Base-by-base conservation (phyloP, 2,113 vertebrate species). In the Hemiprocne comata region DNA sequence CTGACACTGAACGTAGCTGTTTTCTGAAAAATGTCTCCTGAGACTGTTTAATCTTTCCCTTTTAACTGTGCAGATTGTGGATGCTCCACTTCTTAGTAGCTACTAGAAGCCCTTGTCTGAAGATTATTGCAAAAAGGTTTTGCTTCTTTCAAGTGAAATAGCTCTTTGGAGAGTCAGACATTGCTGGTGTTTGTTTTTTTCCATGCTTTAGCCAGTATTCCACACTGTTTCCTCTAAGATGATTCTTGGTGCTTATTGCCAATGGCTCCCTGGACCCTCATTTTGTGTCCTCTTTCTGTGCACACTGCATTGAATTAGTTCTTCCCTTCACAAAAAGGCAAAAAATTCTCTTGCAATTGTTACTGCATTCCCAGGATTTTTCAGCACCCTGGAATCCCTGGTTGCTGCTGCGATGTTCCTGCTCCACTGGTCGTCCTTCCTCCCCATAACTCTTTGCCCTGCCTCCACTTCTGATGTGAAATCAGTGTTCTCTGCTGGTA, bases 161-260 rank as follows among this genome's bases (percentile, higher is more conserved):
- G 31, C 18, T 76, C 50, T 70, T 76, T 51, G 42, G 38, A 51
- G 55, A 84, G 60, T 2, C 69, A 48, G 46, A 38, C 4, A 1
- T 40, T 40, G 69, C 36, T 15, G 19, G 13, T 3, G 4, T 36
- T 17, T 21, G 7, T 17, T 28, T 71, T 51, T 58, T 65, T 53
- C 78, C 31, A 12, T 55, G 36, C 44, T 65, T 75, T 40, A 58
- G 60, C 36, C 25, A 44, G 70, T 46, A 11, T 75, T 64, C 48
- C 15, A 13, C 3, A 3, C 9, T 1, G 0, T 51, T 53, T 71
- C 53, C 42, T 48, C 1, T 24, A 25, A 50, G 24, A 14, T 77
- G 20, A 9, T 71, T 28, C 36, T 88, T 0, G 1, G 4, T 42
- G 7, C 54, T 72, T 80, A 67, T 79, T 80, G 29, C 25, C 2